Evolutionary conservation across 2,797 vertebrate genomes (phyloP).

Genomic region (Chlorospingus flavigularis): DNA sequence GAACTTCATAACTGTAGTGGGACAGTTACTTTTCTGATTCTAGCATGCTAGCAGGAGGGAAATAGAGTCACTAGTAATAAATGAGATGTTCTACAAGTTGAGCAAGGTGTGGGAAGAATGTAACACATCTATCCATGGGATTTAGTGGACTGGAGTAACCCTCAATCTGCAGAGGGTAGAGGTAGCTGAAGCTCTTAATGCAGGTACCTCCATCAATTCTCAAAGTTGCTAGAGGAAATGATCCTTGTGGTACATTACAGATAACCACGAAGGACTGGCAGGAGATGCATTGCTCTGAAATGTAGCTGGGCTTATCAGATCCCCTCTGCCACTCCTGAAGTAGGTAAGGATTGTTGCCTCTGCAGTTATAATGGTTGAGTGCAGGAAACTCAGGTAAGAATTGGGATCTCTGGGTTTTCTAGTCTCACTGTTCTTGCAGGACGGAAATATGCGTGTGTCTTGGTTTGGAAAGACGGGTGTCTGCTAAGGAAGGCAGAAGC

Average conservation of each 20-base stretch:
- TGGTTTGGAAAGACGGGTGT: too few species aligned
- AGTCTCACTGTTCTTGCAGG: not conserved
- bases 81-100: not conserved
- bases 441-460: not conserved
- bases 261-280: not conserved
- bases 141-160: not conserved
- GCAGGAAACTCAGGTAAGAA: not conserved
- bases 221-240: fast-evolving
- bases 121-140: fast-evolving
- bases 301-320: not conserved
- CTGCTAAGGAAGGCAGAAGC: too few species aligned
- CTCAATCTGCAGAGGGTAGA: not conserved
- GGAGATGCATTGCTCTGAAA: not conserved
- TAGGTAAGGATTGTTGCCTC: not conserved
- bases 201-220: not conserved
- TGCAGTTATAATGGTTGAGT: not conserved
- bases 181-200: not conserved
- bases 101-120: not conserved
- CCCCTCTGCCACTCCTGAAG: not conserved
- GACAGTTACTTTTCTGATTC: not conserved
- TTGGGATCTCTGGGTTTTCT: not conserved
- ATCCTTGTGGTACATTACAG: not conserved
- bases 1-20: not conserved
- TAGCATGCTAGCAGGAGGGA: not conserved
- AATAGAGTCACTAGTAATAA: fast-evolving